phyloP scores from a whole-genome alignment of 2,113 vertebrate genomes.

The Neolamprologus cancellatus region DNA sequence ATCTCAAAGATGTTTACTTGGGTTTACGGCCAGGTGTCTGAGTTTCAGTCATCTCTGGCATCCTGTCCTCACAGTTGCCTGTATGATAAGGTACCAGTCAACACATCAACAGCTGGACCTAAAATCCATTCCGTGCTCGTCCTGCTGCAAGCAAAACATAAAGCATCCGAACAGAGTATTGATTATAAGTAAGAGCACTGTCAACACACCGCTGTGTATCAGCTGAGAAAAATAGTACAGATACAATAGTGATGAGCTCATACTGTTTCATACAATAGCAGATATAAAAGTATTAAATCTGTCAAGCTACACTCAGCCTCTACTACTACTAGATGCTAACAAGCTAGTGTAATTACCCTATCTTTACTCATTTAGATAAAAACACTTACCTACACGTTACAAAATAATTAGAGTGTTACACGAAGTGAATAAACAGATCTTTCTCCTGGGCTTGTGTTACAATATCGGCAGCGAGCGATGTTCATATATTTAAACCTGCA shows the following conservation, averaged over 20 bases:
- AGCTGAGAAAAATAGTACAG: neutral
- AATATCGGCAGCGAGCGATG: neutral
- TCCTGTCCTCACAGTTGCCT: conserved; percentile 77
- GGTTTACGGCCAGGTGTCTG: conserved; percentile 83
- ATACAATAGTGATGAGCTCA: neutral
- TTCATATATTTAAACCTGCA: neutral
- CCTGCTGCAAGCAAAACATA: conserved; percentile 39
- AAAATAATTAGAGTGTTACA: neutral
- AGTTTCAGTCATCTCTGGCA: conserved; percentile 97
- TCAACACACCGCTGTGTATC: neutral
- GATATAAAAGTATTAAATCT: neutral
- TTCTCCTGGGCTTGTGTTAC: neutral
- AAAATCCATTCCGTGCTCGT: conserved; percentile 2
- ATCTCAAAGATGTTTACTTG: conserved; percentile 70
- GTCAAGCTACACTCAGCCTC: neutral
- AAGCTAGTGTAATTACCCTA: neutral
- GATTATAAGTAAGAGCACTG: neutral
- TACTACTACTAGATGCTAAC: conserved; percentile 18
- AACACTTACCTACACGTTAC: neutral
- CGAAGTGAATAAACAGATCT: neutral
- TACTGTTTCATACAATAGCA: neutral
- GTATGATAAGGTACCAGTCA: conserved; percentile 29
- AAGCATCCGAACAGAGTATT: neutral
- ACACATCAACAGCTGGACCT: conserved; percentile 45
- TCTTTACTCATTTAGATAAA: neutral